phyloP scores from a whole-genome alignment of 2,797 vertebrate genomes.

The Poeciliopsis turneri region DNA sequence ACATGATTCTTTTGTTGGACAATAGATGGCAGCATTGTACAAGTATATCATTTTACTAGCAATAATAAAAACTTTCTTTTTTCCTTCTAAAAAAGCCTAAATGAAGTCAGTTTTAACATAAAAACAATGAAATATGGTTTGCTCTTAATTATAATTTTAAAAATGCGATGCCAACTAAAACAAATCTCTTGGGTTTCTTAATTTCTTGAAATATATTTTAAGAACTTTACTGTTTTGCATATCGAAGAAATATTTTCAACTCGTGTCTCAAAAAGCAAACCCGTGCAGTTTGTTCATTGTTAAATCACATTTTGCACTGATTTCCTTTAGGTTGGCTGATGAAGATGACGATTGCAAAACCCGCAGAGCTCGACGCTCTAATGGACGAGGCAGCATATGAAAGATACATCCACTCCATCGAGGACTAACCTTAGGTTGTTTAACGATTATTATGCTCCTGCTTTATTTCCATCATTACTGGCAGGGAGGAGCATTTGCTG shows the following conservation, averaged over 20 bases:
- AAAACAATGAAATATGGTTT: not conserved
- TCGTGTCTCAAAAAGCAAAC: not conserved
- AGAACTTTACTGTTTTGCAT: not conserved
- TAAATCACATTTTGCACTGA: not conserved
- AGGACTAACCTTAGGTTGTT: slow-evolving; percentile 79
- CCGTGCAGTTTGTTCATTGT: not conserved
- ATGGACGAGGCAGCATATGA: slow-evolving; percentile 95
- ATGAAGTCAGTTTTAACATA: not conserved
- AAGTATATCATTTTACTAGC: not conserved
- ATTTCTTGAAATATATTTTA: not conserved
- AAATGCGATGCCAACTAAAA: not conserved
- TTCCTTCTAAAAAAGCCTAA: not conserved
- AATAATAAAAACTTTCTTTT: not conserved
- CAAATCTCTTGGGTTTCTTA: not conserved
- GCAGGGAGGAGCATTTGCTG: slow-evolving; percentile 39
- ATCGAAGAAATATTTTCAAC: not conserved
- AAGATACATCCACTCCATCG: slow-evolving; percentile 93
- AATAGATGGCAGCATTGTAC: slow-evolving; percentile 44
- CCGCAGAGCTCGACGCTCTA: slow-evolving; percentile 89
- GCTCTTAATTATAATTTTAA: not conserved
- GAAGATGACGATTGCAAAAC: slow-evolving; percentile 94
- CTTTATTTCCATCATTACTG: slow-evolving; percentile 39
- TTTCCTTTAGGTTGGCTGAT: slow-evolving; percentile 88
- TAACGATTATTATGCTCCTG: slow-evolving; percentile 43
- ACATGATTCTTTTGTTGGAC: slow-evolving; percentile 6